phyloP scores from a whole-genome alignment of 2,797 vertebrate genomes.

The Myotis pilosus region DNA sequence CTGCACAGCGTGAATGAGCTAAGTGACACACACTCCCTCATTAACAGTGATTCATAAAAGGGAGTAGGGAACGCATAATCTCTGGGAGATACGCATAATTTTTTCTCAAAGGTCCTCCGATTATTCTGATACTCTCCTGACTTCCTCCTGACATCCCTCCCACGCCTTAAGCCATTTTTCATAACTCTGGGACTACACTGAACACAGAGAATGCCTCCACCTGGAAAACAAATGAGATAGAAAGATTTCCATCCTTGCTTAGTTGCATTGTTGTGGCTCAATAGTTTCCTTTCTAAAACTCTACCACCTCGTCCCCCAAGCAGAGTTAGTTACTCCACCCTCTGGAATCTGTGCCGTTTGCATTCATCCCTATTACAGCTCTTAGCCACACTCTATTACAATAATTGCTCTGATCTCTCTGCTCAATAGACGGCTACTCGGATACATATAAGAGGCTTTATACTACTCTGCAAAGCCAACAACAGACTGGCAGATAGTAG shows the following conservation, averaged over 20 bases:
- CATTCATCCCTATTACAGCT: neutral
- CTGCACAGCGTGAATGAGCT: neutral
- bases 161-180: neutral
- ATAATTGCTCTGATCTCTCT: neutral
- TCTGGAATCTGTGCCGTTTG: neutral
- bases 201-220: neutral
- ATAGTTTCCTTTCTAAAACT: neutral
- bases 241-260: neutral
- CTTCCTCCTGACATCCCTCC: neutral
- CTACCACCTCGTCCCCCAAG: neutral
- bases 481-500: conserved; percentile 10
- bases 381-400: neutral
- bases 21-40: neutral
- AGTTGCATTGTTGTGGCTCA: neutral
- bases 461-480: neutral
- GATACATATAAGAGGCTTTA: neutral
- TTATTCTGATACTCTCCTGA: neutral
- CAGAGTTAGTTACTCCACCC: neutral
- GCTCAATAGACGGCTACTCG: neutral
- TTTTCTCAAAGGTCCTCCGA: neutral
- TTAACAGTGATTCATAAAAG: neutral
- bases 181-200: neutral
- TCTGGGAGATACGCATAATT: neutral
- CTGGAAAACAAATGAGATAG: neutral
- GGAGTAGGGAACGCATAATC: neutral